Base-by-base conservation (phyloP, 2,113 vertebrate genomes). In the Serilophus lunatus region DNA sequence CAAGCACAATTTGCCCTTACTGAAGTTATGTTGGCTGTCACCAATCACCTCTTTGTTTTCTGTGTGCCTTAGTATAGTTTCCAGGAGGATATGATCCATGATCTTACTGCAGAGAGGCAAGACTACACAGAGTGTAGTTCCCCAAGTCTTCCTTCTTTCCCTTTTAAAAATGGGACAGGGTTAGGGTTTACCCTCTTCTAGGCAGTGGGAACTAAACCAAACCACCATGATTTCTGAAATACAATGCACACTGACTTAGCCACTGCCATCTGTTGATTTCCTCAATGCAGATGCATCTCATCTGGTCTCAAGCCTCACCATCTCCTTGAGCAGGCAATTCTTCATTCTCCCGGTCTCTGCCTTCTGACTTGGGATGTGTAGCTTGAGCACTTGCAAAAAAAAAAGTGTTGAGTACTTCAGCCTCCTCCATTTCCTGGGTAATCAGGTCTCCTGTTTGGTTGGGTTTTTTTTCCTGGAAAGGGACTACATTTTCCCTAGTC, bases 161-260 rank as follows among this genome's bases (percentile, higher is more conserved):
- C 44, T 16, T 40, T 38, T 7, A 36, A 36, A 50, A 57, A 10
- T 1, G 18, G 12, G 5, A n/a, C n/a, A n/a, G 0, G 0, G 7
- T 10, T 56, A n/a, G n/a, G n/a, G 10, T 56, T 72, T 36, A 22
- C 64, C 13, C 33, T 33, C 26, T 72, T 49, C 28, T 35, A 35
- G 4, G 25, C 11, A 9, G 13, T 44, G 35, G 42, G 18, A 72
- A 44, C 18, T 36, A 64, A 26, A 57, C 12, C 23, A 51, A 51
- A 74, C 12, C 23, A 74, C 7, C 33, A 44, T 2, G 4, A 51
- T 53, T 45, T 53, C 53, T 74, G 23, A 66, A 59, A 38, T 33
- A 50, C 6, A 18, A 72, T 33, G 9, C 44, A 50, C 18, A 57
- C 22, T 33, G 18, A 59, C 12, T 65, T 16, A 65, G 35, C 11